phyloP scores from a whole-genome alignment of 2,888 invertebrate genomes.

The Pterostichus niger region DNA sequence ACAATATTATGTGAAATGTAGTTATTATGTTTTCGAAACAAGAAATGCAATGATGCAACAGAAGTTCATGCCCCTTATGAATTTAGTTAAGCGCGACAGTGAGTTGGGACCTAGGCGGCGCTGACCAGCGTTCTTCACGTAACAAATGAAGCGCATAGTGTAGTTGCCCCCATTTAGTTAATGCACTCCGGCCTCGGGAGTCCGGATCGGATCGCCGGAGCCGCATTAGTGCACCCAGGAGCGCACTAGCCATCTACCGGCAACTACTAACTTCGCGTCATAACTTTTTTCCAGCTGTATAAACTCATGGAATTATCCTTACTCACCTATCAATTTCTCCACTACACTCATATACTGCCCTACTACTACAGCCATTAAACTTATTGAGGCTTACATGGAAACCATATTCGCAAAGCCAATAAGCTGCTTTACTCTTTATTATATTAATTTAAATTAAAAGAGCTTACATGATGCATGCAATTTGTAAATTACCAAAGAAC shows the following conservation, averaged over 20 bases:
- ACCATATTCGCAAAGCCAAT: conserved; percentile 6
- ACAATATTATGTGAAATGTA: too few relatives aligned
- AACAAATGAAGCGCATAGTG: conserved; percentile 59
- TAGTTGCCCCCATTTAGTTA: conserved; percentile 60
- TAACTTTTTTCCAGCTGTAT: conserved; percentile 48
- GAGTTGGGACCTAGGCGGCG: not conserved
- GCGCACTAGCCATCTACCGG: conserved; percentile 51
- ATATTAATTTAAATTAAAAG: conserved; percentile 18
- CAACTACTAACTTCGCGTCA: conserved; percentile 21
- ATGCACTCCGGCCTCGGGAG: conserved; percentile 47
- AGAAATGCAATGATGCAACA: too few relatives aligned
- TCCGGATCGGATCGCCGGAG: conserved; percentile 38
- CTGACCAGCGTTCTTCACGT: conserved; percentile 48
- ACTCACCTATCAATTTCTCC: conserved; percentile 50
- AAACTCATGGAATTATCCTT: conserved; percentile 37
- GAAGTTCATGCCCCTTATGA: not conserved
- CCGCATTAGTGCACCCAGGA: conserved; percentile 61
- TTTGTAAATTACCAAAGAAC: not conserved
- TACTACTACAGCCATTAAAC: not conserved
- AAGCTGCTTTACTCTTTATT: conserved; percentile 16
- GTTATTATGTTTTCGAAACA: too few relatives aligned
- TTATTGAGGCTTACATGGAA: conserved; percentile 17
- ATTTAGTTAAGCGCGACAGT: not conserved
- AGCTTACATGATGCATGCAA: conserved; percentile 5
- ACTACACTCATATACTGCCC: not conserved